phyloP scores from a whole-genome alignment of 2,113 vertebrate genomes.

The Hystrix brachyura region DNA sequence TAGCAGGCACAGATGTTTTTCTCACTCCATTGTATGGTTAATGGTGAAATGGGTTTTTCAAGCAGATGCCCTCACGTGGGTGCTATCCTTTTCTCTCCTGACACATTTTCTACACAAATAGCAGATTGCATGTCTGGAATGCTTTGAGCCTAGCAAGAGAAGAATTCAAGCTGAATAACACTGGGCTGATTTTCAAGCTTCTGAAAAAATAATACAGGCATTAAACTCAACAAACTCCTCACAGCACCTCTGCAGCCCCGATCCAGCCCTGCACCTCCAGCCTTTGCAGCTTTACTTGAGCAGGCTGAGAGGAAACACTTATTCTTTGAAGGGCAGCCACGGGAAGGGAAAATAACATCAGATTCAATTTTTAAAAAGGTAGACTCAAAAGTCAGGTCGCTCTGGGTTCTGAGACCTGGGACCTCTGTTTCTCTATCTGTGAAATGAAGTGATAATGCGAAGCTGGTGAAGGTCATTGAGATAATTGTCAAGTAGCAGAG shows the following conservation, averaged over 20 bases:
- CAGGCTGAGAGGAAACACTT: background rate
- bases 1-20: conserved; percentile 78
- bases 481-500: conserved; percentile 4
- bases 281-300: background rate
- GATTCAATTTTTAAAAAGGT: conserved; percentile 44
- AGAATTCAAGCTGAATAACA: conserved; percentile 58
- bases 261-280: background rate
- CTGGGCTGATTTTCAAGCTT: conserved; percentile 58
- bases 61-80: conserved; percentile 65
- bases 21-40: conserved; percentile 74
- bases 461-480: background rate
- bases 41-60: conserved; percentile 73
- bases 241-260: background rate
- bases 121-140: conserved; percentile 67
- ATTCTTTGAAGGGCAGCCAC: background rate
- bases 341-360: conserved; percentile 18
- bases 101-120: conserved; percentile 70
- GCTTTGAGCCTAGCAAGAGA: conserved; percentile 57
- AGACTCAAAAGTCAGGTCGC: background rate
- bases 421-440: conserved; percentile 46
- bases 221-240: conserved; percentile 54
- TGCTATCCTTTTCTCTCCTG: conserved; percentile 69
- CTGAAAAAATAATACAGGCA: conserved; percentile 33
- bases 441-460: background rate
- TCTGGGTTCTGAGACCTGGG: background rate